These are phyloP conservation scores for Xiphophorus birchmanni DNA, from an alignment of 2,797 vertebrate genomes.

Conservation along the genomic window DNA sequence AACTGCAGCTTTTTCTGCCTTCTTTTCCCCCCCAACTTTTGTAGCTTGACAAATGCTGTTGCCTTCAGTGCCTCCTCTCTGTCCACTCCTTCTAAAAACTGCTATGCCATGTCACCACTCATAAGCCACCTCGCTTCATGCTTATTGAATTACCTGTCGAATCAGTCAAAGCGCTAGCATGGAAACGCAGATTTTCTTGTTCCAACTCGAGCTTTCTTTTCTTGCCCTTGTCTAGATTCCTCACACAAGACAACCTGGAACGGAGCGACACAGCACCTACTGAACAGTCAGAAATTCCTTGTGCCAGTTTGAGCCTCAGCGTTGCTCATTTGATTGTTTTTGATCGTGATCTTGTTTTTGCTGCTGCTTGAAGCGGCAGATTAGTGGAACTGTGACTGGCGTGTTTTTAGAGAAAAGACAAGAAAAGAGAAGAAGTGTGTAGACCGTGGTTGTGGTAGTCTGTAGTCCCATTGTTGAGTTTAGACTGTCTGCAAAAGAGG, in stretches of 20 bases:
- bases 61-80: slow-evolving; percentile 60
- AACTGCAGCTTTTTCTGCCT: slow-evolving; percentile 5
- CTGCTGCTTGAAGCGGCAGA: slow-evolving; percentile 34
- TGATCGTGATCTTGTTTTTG: slow-evolving; percentile 20
- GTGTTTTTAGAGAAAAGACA: slow-evolving; percentile 51
- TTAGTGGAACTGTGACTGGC: slow-evolving; percentile 60
- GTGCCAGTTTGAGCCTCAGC: slow-evolving; percentile 34
- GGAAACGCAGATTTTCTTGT: slow-evolving; percentile 12
- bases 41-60: slow-evolving; percentile 61
- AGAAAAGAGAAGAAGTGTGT: slow-evolving; percentile 65
- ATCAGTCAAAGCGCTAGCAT: neutral
- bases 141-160: neutral
- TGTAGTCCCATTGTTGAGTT: slow-evolving; percentile 72
- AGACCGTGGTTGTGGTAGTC: slow-evolving; percentile 74
- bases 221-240: slow-evolving; percentile 87
- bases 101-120: slow-evolving; percentile 61
- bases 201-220: slow-evolving; percentile 44
- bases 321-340: slow-evolving; percentile 44
- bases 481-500: slow-evolving; percentile 72
- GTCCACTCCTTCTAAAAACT: slow-evolving; percentile 65
- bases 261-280: slow-evolving; percentile 85
- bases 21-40: slow-evolving; percentile 41
- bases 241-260: slow-evolving; percentile 87
- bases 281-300: slow-evolving; percentile 72
- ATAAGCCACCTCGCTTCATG: slow-evolving; percentile 19